Evolutionary conservation across 1,140 invertebrate genomes (phyloP).

Genomic region (Macrosteles quadrilineatus): DNA sequence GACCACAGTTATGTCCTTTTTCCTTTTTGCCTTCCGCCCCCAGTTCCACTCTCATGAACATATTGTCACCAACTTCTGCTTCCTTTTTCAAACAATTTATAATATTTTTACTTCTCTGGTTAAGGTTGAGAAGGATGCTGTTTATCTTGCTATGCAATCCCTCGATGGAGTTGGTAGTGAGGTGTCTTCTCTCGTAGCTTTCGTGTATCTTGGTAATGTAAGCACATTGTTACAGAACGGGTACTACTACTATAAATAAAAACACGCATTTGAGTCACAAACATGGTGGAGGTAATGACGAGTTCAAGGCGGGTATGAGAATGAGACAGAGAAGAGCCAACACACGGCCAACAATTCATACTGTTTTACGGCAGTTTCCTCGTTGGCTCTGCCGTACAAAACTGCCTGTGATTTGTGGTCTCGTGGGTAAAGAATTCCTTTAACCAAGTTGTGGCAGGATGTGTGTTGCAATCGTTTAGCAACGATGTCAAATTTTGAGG

Average conservation of each 20-base stretch:
- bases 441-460: neutral
- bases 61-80: neutral
- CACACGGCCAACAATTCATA: too few relatives aligned
- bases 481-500: conserved; percentile 1
- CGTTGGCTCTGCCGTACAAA: neutral
- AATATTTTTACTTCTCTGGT: neutral
- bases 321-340: too few relatives aligned
- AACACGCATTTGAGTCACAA: too few relatives aligned
- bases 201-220: too few relatives aligned
- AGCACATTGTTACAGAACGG: too few relatives aligned
- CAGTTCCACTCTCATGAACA: neutral
- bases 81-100: neutral
- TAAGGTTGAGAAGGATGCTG: neutral
- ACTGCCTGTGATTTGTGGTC: neutral
- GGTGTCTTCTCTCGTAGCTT: neutral
- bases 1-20: neutral
- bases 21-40: neutral
- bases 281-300: too few relatives aligned
- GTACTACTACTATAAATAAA: too few relatives aligned
- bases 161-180: neutral
- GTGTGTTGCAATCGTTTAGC: conserved; percentile 1
- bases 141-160: neutral
- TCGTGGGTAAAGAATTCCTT: neutral
- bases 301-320: too few relatives aligned
- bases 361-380: too few relatives aligned